A percentile compares a stretch with the other conserved stretches of the same genome.
phyloP scores from a whole-genome alignment of 2,797 vertebrate species.

The Sparus aurata region DNA sequence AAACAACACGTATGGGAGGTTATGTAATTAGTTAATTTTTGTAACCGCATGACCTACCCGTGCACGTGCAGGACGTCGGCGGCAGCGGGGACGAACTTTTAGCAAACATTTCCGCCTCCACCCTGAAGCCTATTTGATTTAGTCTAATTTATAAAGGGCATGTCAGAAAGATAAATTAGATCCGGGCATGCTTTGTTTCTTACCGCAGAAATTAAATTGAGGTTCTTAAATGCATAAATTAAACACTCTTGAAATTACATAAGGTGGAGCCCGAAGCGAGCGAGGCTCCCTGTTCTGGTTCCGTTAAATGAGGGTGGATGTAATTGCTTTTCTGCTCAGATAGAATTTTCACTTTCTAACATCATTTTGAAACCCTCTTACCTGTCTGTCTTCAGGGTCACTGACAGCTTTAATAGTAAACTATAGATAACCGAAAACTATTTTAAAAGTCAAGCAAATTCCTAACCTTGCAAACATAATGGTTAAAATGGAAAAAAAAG shows the following conservation, averaged over 20 bases:
- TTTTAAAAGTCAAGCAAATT: too few relatives aligned
- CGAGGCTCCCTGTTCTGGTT: constrained; percentile 22
- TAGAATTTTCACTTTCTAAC: constrained; percentile 10
- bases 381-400: constrained; percentile 20
- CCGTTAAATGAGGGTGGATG: constrained; percentile 37
- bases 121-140: constrained; percentile 45
- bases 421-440: too few relatives aligned
- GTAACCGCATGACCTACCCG: constrained; percentile 3
- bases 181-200: constrained; percentile 38
- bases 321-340: constrained; percentile 39
- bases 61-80: not conserved
- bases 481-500: too few relatives aligned
- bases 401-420: not conserved
- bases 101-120: not conserved
- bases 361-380: constrained; percentile 1
- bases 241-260: constrained; percentile 55
- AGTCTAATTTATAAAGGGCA: constrained; percentile 50
- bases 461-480: too few relatives aligned
- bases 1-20: not conserved
- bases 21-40: constrained; percentile 29
- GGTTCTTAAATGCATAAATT: constrained; percentile 53
- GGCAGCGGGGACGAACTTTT: too few relatives aligned
- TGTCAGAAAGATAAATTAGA: constrained; percentile 58
- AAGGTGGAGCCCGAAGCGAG: constrained; percentile 41
- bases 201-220: constrained; percentile 50